Percentiles rank a stretch among this genome's conserved stretches.
Evolutionary conservation across 2,888 invertebrate genomes (phyloP).

Genomic region (Diarsia rubi): DNA sequence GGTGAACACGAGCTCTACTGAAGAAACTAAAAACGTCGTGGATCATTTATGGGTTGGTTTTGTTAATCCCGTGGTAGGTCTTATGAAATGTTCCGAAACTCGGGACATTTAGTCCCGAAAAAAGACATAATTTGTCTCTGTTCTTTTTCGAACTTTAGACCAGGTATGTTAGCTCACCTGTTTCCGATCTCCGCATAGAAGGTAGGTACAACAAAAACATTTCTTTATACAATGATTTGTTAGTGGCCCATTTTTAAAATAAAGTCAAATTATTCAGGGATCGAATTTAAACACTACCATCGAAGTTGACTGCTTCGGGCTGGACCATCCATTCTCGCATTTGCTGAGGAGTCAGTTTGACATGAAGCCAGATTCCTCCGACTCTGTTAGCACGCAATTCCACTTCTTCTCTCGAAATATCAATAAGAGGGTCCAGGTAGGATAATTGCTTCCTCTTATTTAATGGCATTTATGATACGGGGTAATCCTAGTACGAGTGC

Average conservation of each 20-base stretch:
- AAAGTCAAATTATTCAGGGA: constrained; percentile 32
- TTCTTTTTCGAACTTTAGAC: too few relatives aligned
- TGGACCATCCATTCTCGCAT: constrained; percentile 79
- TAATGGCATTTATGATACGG: too few relatives aligned
- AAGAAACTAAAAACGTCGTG: constrained; percentile 18
- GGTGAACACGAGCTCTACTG: constrained; percentile 52
- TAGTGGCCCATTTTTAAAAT: neutral
- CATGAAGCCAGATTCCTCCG: constrained; percentile 82
- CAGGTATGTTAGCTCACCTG: too few relatives aligned
- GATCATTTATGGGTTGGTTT: constrained; percentile 54
- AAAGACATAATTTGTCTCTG: too few relatives aligned
- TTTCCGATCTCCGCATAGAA: too few relatives aligned
- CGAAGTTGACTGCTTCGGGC: constrained; percentile 89
- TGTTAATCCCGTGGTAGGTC: constrained; percentile 67
- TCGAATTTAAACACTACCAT: constrained; percentile 43
- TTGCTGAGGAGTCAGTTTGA: constrained; percentile 85
- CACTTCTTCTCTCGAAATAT: constrained; percentile 85
- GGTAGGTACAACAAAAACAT: too few relatives aligned
- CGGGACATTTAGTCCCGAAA: too few relatives aligned
- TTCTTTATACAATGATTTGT: too few relatives aligned
- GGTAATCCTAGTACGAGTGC: too few relatives aligned
- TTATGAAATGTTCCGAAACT: too few relatives aligned
- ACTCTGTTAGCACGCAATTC: constrained; percentile 87
- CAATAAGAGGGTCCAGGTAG: constrained; percentile 84
- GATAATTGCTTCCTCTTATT: neutral